A percentile compares a stretch with the other conserved stretches of the same genome.
These are phyloP conservation scores for Scaptomyza graminum DNA, from an alignment of 1,140 invertebrate genomes.

Conservation along the genomic window DNA sequence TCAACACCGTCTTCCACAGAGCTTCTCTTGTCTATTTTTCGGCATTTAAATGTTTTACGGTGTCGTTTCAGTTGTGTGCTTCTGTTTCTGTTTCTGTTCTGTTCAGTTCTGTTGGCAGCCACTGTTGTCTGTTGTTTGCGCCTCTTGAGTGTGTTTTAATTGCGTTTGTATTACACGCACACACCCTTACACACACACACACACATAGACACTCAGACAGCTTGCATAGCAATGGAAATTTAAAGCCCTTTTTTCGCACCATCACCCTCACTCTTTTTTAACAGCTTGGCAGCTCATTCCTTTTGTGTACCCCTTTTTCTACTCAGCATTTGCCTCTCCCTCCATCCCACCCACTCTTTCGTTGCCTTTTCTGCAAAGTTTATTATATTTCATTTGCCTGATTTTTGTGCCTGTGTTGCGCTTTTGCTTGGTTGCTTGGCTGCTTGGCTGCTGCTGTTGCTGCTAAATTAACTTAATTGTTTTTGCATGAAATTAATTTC, in stretches of 20 bases:
- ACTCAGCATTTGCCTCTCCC: neutral
- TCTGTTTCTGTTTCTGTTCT: slow-evolving; percentile 9
- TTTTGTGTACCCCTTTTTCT: slow-evolving; percentile 2
- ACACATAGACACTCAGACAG: slow-evolving; percentile 3
- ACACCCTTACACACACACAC: slow-evolving; percentile 12
- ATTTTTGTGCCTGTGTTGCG: slow-evolving; percentile 70
- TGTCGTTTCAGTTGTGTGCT: slow-evolving; percentile 57
- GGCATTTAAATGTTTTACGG: slow-evolving; percentile 82
- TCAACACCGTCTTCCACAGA: neutral
- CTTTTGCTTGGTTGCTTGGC: slow-evolving; percentile 41
- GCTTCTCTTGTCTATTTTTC: slow-evolving; percentile 69
- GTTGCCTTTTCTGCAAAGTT: slow-evolving; percentile 52
- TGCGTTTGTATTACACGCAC: slow-evolving; percentile 78
- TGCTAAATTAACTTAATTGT: slow-evolving; percentile 82
- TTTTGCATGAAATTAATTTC: slow-evolving; percentile 82
- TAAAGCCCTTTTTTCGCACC: slow-evolving; percentile 56
- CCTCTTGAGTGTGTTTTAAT: slow-evolving; percentile 81
- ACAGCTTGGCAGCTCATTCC: slow-evolving; percentile 33
- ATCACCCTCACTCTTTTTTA: slow-evolving; percentile 11
- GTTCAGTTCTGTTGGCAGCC: slow-evolving; percentile 15
- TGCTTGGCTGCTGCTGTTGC: slow-evolving; percentile 1
- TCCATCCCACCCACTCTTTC: no score
- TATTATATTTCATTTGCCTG: slow-evolving; percentile 81
- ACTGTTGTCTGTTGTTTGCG: slow-evolving; percentile 74
- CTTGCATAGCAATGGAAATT: slow-evolving; percentile 64